These are phyloP conservation scores for Panopea generosa DNA, from an alignment of 2,888 invertebrate species.

Conservation along the genomic window DNA sequence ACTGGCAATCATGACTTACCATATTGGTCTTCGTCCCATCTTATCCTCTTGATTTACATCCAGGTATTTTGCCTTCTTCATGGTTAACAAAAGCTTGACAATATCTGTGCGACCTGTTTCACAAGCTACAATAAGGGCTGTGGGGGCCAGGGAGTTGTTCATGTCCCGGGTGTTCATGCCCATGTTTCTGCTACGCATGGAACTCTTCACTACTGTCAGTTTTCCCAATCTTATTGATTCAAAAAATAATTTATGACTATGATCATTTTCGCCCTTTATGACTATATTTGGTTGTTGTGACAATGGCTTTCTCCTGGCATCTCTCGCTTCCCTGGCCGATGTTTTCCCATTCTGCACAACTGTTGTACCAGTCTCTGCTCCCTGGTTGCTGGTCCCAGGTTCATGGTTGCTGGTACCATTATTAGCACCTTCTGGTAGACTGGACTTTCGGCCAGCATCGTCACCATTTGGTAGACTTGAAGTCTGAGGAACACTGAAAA, in stretches of 20 bases:
- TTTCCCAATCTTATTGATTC: constrained; percentile 57
- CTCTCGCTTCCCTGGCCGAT: constrained; percentile 8
- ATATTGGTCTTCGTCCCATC: constrained; percentile 75
- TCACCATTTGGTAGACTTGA: no score
- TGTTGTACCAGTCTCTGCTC: neutral
- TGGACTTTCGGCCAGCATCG: no score
- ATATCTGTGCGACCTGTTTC: constrained; percentile 72
- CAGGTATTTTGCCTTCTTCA: constrained; percentile 69
- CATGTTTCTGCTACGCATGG: constrained; percentile 66
- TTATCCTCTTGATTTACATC: constrained; percentile 77
- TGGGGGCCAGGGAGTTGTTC: constrained; percentile 66
- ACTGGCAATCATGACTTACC: no score
- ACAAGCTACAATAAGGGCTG: constrained; percentile 75
- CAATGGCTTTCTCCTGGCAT: constrained; percentile 5
- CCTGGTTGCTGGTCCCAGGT: neutral
- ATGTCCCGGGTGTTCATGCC: constrained; percentile 69
- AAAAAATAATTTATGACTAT: constrained; percentile 52
- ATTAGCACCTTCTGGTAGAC: no score
- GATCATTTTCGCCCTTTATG: constrained; percentile 5
- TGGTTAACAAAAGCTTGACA: constrained; percentile 70
- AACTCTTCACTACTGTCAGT: constrained; percentile 58
- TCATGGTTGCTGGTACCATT: neutral
- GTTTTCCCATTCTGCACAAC: constrained; percentile 42
- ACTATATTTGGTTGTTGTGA: constrained; percentile 13
- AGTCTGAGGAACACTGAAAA: no score